Conservation (phyloP, 2,797 vertebrate genomes). For the Chrysolophus pictus region DNA sequence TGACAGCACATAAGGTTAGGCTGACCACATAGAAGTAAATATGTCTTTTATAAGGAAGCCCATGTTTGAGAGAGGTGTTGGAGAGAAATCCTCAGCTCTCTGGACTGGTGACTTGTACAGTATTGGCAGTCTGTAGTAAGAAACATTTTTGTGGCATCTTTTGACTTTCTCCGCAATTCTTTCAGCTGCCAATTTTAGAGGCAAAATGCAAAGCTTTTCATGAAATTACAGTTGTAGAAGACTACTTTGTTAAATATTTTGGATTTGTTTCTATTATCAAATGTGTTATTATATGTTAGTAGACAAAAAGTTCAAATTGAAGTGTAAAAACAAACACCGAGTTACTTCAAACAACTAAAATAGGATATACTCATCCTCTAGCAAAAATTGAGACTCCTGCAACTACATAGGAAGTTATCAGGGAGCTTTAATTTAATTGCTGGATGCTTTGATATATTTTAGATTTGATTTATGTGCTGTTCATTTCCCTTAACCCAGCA, state of each 20-base stretch:
- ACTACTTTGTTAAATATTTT: neutral
- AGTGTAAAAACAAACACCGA: neutral
- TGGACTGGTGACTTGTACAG: neutral
- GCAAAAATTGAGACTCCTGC: neutral
- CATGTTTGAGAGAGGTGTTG: neutral
- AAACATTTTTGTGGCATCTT: neutral
- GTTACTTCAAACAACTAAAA: neutral
- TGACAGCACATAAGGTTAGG: neutral
- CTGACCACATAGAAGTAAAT: neutral
- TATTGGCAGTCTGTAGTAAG: neutral
- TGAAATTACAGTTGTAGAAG: neutral
- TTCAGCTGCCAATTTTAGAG: neutral
- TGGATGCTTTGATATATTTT: neutral
- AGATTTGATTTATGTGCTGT: neutral
- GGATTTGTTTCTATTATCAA: neutral
- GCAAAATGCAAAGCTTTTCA: neutral
- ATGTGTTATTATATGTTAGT: neutral
- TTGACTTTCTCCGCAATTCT: neutral
- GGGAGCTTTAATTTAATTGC: neutral
- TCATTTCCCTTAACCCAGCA: constrained; percentile 1
- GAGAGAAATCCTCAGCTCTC: neutral
- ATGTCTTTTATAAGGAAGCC: neutral
- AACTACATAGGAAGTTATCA: neutral
- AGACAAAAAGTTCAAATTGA: neutral
- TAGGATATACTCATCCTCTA: neutral